These are phyloP conservation scores for Cardiocondyla obscurior DNA, from an alignment of 1,140 invertebrate species.

Conservation along the genomic window DNA sequence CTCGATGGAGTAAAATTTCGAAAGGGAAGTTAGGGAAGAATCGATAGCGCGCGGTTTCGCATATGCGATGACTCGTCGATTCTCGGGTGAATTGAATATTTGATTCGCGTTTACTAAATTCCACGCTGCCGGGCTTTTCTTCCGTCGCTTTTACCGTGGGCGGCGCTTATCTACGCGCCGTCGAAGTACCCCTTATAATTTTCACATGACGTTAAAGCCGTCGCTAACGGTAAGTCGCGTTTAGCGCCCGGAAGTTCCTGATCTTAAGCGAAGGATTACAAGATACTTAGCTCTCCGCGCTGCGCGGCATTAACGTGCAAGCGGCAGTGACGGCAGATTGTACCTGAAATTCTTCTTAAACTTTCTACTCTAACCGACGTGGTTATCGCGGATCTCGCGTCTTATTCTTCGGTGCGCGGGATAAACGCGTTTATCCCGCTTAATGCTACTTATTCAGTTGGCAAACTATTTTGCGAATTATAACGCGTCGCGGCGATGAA, in stretches of 20 bases:
- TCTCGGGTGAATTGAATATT: slow-evolving; percentile 23
- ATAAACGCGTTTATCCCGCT: slow-evolving; percentile 30
- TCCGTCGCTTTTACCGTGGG: not conserved
- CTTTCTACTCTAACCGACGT: slow-evolving; percentile 31
- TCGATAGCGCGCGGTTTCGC: not conserved
- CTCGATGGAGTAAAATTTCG: not conserved
- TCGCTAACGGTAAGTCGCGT: slow-evolving; percentile 47
- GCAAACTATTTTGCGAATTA: slow-evolving; percentile 42
- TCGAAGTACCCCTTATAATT: slow-evolving; percentile 47
- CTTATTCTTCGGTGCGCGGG: slow-evolving; percentile 5
- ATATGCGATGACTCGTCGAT: not conserved
- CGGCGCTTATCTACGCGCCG: slow-evolving; percentile 20
- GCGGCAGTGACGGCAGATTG: slow-evolving; percentile 1
- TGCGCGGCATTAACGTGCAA: slow-evolving; percentile 27
- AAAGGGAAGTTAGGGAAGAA: not conserved
- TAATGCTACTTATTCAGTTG: slow-evolving; percentile 35
- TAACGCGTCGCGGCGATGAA: not conserved
- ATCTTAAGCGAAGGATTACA: slow-evolving; percentile 54
- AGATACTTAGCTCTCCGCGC: slow-evolving; percentile 41
- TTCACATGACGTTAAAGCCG: slow-evolving; percentile 53
- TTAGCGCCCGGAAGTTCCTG: slow-evolving; percentile 47
- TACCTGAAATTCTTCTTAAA: slow-evolving; percentile 46
- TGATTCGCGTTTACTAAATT: slow-evolving; percentile 37
- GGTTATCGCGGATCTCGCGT: slow-evolving; percentile 21
- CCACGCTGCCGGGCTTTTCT: not conserved